phyloP scores from a whole-genome alignment of 2,113 vertebrate genomes.

The Ictalurus furcatus region DNA sequence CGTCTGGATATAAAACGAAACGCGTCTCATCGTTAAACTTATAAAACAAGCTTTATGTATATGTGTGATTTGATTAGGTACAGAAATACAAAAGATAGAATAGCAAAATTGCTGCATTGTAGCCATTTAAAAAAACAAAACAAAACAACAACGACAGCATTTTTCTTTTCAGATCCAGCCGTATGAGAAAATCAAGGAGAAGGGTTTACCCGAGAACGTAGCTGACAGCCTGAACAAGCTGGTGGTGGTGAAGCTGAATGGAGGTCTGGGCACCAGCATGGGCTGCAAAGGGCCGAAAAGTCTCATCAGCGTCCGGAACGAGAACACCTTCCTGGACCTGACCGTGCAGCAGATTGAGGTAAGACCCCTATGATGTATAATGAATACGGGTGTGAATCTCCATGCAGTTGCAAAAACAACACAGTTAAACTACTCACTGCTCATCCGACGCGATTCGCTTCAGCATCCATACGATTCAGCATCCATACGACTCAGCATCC shows the following conservation, averaged over 20 bases:
- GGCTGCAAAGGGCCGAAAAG: conserved; percentile 97
- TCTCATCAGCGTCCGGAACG: conserved; percentile 92
- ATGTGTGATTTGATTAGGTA: background rate
- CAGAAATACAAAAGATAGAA: background rate
- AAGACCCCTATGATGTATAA: background rate
- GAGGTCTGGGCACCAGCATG: conserved; percentile 96
- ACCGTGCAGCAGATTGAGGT: conserved; percentile 98
- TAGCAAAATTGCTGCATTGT: background rate
- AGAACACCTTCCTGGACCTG: conserved; percentile 97
- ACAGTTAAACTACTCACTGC: background rate
- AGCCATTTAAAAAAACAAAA: background rate
- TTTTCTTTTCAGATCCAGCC: conserved; percentile 81
- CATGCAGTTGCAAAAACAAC: background rate
- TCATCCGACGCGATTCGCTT: no score
- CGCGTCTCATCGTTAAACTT: no score
- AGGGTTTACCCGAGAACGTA: conserved; percentile 83
- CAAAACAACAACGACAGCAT: no score
- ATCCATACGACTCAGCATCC: no score
- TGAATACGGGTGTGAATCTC: background rate
- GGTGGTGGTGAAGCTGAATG: conserved; percentile 95
- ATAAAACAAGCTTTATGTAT: background rate
- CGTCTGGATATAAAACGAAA: background rate
- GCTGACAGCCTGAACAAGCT: conserved; percentile 87
- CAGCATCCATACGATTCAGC: no score
- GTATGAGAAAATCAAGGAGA: conserved; percentile 86